These are phyloP conservation scores for Neodontobutis hainanensis DNA, from an alignment of 2,113 vertebrate genomes.

Conservation along the genomic window DNA sequence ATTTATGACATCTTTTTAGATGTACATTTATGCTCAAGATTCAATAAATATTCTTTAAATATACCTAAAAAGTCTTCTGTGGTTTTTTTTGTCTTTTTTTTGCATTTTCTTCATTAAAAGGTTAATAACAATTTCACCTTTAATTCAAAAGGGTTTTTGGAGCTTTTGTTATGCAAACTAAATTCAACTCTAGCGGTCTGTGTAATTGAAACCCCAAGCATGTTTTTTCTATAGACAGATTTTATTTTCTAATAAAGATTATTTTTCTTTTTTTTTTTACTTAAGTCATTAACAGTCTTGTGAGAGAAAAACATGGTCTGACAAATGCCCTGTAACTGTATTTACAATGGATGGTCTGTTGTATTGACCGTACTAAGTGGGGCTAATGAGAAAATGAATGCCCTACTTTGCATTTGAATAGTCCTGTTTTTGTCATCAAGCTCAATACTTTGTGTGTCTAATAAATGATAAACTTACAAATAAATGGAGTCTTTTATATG, in stretches of 20 bases:
- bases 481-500: slow-evolving; percentile 8
- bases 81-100: not conserved
- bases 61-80: no score
- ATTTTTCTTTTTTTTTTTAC: not conserved
- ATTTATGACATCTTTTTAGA: slow-evolving; percentile 65
- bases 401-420: slow-evolving; percentile 53
- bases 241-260: no score
- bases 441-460: not conserved
- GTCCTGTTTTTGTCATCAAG: slow-evolving; percentile 19
- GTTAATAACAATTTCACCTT: not conserved
- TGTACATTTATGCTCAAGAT: slow-evolving; percentile 38
- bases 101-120: not conserved
- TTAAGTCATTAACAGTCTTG: no score
- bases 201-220: not conserved
- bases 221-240: no score
- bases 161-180: not conserved
- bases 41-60: slow-evolving; percentile 46
- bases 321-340: not conserved
- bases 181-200: slow-evolving; percentile 36
- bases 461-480: slow-evolving; percentile 2
- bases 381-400: slow-evolving; percentile 54
- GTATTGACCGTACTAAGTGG: not conserved
- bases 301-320: no score
- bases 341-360: slow-evolving; percentile 10
- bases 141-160: not conserved